Conservation (phyloP, 2,888 invertebrate genomes). For the Limnephilus marmoratus region DNA sequence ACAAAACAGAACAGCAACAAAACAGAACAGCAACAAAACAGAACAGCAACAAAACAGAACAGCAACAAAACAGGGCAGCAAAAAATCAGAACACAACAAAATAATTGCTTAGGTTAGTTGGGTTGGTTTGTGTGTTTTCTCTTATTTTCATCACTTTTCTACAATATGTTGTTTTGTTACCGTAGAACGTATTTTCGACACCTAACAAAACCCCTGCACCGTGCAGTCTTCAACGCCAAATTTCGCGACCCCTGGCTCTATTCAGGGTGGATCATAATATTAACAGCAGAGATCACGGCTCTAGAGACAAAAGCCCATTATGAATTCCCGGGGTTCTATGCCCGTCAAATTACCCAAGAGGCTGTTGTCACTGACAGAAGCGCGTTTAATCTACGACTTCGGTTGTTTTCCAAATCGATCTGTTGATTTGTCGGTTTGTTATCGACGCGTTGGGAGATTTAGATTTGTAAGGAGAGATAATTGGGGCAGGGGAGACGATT, state of each 20-base stretch:
- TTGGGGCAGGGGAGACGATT: neutral
- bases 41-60: too few relatives aligned
- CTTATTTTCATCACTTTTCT: neutral
- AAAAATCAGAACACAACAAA: too few relatives aligned
- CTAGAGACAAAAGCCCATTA: neutral
- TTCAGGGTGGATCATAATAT: neutral
- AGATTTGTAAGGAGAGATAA: neutral
- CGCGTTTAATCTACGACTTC: neutral
- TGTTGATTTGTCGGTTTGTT: neutral
- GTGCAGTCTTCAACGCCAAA: neutral
- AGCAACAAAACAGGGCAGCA: too few relatives aligned
- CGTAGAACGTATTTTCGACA: neutral
- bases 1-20: too few relatives aligned
- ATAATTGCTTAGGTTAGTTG: too few relatives aligned
- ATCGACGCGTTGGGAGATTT: neutral
- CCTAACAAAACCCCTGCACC: neutral
- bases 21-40: too few relatives aligned
- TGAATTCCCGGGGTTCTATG: neutral
- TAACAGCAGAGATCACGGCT: conserved; percentile 2
- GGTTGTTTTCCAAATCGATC: neutral
- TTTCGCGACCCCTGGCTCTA: neutral
- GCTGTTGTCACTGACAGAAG: neutral
- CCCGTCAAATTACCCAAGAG: neutral
- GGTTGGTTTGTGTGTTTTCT: too few relatives aligned
- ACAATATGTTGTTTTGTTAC: too few relatives aligned